Percentiles rank a stretch among this genome's conserved stretches.
phyloP scores from a whole-genome alignment of 2,797 vertebrate species.

The Centropyge bicolor region DNA sequence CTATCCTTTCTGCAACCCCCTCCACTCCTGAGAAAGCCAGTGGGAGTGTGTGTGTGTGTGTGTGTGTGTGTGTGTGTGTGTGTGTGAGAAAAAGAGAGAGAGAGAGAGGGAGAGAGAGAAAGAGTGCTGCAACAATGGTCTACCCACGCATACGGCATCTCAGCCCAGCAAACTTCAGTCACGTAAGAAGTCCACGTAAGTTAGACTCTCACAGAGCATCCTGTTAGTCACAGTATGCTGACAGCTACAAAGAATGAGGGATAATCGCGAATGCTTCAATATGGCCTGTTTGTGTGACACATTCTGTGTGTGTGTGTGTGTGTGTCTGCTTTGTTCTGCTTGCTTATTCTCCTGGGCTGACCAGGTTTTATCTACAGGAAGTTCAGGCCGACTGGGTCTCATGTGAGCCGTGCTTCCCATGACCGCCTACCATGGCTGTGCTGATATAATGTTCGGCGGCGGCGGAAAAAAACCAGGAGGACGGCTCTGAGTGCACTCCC shows the following conservation, averaged over 20 bases:
- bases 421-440: slow-evolving; percentile 59
- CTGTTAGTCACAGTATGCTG: slow-evolving; percentile 80
- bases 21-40: slow-evolving; percentile 65
- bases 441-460: slow-evolving; percentile 56
- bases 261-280: slow-evolving; percentile 77
- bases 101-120: slow-evolving; percentile 22
- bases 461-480: slow-evolving; percentile 25
- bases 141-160: slow-evolving; percentile 68
- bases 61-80: slow-evolving; percentile 9
- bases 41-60: slow-evolving; percentile 48
- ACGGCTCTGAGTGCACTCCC: slow-evolving; percentile 29
- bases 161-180: slow-evolving; percentile 74
- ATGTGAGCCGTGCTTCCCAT: slow-evolving; percentile 83
- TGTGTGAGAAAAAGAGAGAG: too few relatives aligned
- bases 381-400: slow-evolving; percentile 82
- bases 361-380: slow-evolving; percentile 85
- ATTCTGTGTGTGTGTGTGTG: slow-evolving; percentile 51
- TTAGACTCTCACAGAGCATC: slow-evolving; percentile 73
- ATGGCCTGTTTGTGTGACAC: slow-evolving; percentile 75
- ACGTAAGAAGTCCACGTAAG: slow-evolving; percentile 73
- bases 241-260: slow-evolving; percentile 78
- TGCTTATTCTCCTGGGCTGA: slow-evolving; percentile 72
- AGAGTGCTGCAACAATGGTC: slow-evolving; percentile 67
- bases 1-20: slow-evolving; percentile 60
- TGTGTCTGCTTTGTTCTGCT: slow-evolving; percentile 72